phyloP scores from a whole-genome alignment of 2,113 vertebrate genomes.

The Xiphophorus couchianus region DNA sequence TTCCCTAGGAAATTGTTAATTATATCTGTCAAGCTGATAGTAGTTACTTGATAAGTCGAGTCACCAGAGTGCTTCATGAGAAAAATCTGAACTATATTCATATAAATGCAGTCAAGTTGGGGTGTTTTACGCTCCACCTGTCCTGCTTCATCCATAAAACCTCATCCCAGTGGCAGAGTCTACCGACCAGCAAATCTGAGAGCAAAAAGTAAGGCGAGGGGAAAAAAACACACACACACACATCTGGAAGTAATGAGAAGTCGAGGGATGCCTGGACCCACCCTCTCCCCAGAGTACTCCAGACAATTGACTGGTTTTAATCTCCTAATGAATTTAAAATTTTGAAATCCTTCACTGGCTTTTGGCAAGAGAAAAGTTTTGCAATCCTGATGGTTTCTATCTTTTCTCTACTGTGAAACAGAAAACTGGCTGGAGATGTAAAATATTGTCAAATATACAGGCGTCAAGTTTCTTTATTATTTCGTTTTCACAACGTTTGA shows the following conservation, averaged over 20 bases:
- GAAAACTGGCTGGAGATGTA: neutral
- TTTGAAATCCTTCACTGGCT: conserved; percentile 14
- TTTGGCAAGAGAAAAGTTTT: conserved; percentile 16
- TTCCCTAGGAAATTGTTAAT: neutral
- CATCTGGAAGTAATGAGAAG: conserved; percentile 84
- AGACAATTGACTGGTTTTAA: conserved; percentile 38
- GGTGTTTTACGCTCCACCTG: neutral
- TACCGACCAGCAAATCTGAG: conserved; percentile 37
- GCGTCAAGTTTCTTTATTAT: conserved; percentile 1
- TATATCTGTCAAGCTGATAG: neutral
- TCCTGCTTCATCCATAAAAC: conserved; percentile 20
- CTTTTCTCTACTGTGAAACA: neutral
- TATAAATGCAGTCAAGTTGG: neutral
- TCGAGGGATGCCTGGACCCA: conserved; percentile 70
- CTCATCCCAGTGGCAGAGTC: neutral
- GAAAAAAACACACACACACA: conserved; percentile 21
- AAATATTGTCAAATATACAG: neutral
- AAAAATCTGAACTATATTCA: neutral
- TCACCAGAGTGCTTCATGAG: neutral
- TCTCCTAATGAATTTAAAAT: conserved; percentile 38
- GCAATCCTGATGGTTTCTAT: neutral
- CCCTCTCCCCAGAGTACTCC: conserved; percentile 77
- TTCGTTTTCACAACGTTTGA: neutral
- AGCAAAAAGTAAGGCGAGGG: conserved; percentile 30
- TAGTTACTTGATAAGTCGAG: neutral